phyloP scores from a whole-genome alignment of 2,797 vertebrate genomes.

The Enteromius unitaeniatus region DNA sequence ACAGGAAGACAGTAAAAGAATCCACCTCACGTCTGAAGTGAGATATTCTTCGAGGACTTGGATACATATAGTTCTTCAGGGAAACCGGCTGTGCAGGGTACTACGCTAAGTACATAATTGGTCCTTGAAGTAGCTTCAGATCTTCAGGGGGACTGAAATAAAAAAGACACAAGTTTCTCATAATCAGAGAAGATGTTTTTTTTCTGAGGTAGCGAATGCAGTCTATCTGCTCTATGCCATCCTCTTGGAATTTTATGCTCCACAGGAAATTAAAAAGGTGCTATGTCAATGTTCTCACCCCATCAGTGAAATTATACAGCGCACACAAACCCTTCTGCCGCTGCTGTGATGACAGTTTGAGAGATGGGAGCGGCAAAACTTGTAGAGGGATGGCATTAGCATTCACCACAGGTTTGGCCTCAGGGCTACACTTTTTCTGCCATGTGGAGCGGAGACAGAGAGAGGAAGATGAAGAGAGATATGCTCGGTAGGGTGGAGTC shows the following conservation, averaged over 20 bases:
- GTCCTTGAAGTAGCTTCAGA: slow-evolving; percentile 39
- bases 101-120: slow-evolving; percentile 32
- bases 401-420: slow-evolving; percentile 46
- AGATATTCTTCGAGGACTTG: not conserved
- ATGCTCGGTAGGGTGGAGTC: slow-evolving; percentile 28
- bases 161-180: not conserved
- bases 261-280: slow-evolving; percentile 11
- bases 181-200: slow-evolving; percentile 3
- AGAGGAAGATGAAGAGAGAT: slow-evolving; percentile 35
- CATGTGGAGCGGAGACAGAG: slow-evolving; percentile 39
- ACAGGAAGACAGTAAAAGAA: not conserved
- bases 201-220: not conserved
- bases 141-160: slow-evolving; percentile 1
- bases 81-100: slow-evolving; percentile 14
- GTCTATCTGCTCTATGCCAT: not conserved
- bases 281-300: slow-evolving; percentile 20
- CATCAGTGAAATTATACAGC: slow-evolving; percentile 21
- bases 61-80: slow-evolving; percentile 14
- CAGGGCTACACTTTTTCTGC: slow-evolving; percentile 47
- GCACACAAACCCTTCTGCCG: slow-evolving; percentile 1
- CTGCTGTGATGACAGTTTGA: slow-evolving; percentile 38
- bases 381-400: slow-evolving; percentile 45
- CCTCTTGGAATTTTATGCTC: not conserved
- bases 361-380: slow-evolving; percentile 20
- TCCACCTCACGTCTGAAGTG: not conserved